Conservation (phyloP, 2,797 vertebrate species). For the Phataginus tricuspis region DNA sequence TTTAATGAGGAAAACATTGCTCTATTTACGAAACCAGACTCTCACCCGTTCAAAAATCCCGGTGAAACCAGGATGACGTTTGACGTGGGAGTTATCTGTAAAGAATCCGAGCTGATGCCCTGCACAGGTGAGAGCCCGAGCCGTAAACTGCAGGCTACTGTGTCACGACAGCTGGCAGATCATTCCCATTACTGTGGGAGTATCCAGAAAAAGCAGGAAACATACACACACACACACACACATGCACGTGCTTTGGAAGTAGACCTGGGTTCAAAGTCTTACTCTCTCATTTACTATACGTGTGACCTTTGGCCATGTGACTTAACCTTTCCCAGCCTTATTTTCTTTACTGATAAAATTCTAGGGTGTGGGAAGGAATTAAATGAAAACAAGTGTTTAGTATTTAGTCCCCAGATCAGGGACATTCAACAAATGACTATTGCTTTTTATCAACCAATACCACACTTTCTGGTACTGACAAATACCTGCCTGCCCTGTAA, state of each 20-base stretch:
- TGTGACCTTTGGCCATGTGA: background rate
- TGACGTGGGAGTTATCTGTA: background rate
- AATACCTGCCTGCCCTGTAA: background rate
- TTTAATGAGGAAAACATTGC: background rate
- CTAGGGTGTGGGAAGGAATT: background rate
- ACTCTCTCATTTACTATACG: background rate
- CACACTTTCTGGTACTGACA: background rate
- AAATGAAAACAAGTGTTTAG: background rate
- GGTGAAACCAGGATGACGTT: background rate
- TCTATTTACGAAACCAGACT: slow-evolving; percentile 4
- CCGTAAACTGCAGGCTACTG: background rate
- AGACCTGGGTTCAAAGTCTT: background rate
- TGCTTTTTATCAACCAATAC: background rate
- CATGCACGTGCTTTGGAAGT: background rate
- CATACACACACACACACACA: background rate
- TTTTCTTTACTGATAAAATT: background rate
- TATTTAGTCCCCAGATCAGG: background rate
- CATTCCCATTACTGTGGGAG: background rate
- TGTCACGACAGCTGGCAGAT: background rate
- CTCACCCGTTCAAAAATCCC: slow-evolving; percentile 2
- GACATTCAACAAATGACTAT: background rate
- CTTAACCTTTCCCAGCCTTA: background rate
- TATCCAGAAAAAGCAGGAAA: background rate
- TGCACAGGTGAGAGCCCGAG: background rate
- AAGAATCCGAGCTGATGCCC: background rate